Conservation (phyloP, 2,888 invertebrate genomes). For the Ceriagrion tenellum region DNA sequence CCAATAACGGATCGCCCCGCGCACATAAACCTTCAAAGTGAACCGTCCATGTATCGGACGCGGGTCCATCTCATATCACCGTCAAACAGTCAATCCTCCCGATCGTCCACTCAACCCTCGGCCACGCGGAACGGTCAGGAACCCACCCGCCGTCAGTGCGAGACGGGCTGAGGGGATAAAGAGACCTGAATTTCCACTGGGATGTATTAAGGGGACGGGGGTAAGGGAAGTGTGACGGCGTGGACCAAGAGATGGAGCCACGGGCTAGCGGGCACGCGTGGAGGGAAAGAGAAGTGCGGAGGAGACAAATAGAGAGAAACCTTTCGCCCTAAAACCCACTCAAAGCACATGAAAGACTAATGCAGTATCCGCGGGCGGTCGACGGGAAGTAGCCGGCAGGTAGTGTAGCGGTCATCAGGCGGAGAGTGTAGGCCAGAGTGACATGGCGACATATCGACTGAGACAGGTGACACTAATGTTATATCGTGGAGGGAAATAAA, state of each 20-base stretch:
- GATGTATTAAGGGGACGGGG: not conserved
- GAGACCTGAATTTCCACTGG: not conserved
- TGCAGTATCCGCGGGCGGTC: not conserved
- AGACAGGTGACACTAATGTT: too few species aligned
- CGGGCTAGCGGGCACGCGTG: too few species aligned
- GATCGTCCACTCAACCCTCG: not conserved
- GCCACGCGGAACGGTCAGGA: not conserved
- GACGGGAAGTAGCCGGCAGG: not conserved
- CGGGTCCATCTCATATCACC: too few species aligned
- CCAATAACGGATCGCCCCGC: too few species aligned
- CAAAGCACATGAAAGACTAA: slow-evolving; percentile 59
- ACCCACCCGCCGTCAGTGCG: not conserved
- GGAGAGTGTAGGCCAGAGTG: too few species aligned
- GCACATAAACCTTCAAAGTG: too few species aligned
- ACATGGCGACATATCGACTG: too few species aligned
- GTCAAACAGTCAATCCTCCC: not conserved
- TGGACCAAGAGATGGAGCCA: not conserved
- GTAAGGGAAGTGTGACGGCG: not conserved
- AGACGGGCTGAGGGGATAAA: not conserved
- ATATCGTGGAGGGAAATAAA: too few species aligned
- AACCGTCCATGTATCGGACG: too few species aligned
- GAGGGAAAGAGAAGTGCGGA: not conserved
- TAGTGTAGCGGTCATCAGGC: too few species aligned
- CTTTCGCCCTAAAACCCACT: slow-evolving; percentile 29
- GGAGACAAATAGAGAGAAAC: not conserved